A percentile compares a stretch with the other conserved stretches of the same genome.
phyloP scores from a whole-genome alignment of 2,797 vertebrate genomes.

The Ctenopoma multispine region DNA sequence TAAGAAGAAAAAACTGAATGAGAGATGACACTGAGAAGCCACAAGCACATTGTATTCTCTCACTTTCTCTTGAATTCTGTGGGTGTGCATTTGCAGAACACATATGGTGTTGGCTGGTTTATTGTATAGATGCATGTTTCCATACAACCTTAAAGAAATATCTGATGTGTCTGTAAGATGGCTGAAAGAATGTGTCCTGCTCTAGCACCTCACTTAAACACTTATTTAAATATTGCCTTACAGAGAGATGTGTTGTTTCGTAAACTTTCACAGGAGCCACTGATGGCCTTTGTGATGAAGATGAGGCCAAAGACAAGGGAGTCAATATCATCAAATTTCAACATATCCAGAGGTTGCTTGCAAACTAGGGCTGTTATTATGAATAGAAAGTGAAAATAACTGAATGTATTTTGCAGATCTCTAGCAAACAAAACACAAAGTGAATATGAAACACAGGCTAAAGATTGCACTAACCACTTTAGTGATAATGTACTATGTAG shows the following conservation, averaged over 20 bases:
- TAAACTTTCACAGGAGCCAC: background rate
- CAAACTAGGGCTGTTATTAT: too few species aligned
- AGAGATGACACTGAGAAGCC: constrained; percentile 64
- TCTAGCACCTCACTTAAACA: background rate
- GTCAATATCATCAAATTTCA: background rate
- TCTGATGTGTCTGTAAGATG: constrained; percentile 35
- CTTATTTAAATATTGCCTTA: too few species aligned
- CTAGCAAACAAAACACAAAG: too few species aligned
- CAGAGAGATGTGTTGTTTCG: background rate
- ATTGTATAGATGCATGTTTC: constrained; percentile 57
- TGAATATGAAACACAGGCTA: too few species aligned
- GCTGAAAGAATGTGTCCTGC: background rate
- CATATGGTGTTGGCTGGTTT: constrained; percentile 41
- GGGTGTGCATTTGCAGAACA: constrained; percentile 54
- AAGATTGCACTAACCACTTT: too few species aligned
- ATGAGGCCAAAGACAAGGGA: background rate
- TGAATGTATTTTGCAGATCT: too few species aligned
- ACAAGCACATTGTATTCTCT: constrained; percentile 63
- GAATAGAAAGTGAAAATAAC: background rate
- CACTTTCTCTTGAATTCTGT: constrained; percentile 77
- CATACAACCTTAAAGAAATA: constrained; percentile 13
- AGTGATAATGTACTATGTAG: too few species aligned
- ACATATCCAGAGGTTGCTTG: background rate
- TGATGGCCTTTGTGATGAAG: background rate
- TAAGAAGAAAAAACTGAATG: constrained; percentile 49